Percentiles rank a stretch among this genome's conserved stretches.
These are phyloP conservation scores for Arctopsyche grandis DNA, from an alignment of 1,140 invertebrate genomes.

Conservation along the genomic window DNA sequence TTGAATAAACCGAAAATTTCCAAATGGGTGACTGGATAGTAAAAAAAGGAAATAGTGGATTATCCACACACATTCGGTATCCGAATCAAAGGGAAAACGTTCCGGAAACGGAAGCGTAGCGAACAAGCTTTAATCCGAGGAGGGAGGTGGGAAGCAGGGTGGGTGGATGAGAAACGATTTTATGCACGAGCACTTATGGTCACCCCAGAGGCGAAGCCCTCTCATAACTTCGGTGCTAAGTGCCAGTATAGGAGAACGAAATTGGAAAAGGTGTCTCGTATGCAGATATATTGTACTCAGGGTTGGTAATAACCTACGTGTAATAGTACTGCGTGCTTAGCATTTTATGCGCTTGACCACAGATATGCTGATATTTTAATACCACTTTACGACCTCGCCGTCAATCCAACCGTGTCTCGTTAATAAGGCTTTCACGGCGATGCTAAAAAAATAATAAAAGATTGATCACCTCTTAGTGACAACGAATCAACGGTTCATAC, in stretches of 20 bases:
- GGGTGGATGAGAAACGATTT: not conserved
- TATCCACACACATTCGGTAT: not conserved
- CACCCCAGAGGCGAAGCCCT: slow-evolving; percentile 26
- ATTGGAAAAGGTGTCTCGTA: slow-evolving; percentile 46
- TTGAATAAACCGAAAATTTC: no score
- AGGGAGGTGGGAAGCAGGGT: not conserved
- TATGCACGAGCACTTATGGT: slow-evolving; percentile 33
- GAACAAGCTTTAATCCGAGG: slow-evolving; percentile 1
- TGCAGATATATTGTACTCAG: slow-evolving; percentile 10
- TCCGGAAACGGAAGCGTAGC: not conserved
- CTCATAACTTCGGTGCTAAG: slow-evolving; percentile 44
- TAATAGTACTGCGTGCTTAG: not conserved
- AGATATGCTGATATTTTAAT: slow-evolving; percentile 31
- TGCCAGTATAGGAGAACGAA: slow-evolving; percentile 32
- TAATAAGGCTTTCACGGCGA: no score
- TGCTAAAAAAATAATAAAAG: no score
- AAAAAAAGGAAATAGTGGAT: no score
- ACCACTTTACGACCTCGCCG: slow-evolving; percentile 19
- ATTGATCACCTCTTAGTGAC: no score
- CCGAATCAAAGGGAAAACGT: slow-evolving; percentile 12
- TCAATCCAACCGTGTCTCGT: no score
- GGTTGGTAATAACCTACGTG: slow-evolving; percentile 30
- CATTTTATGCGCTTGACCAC: not conserved
- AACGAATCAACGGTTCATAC: no score
- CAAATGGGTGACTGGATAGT: no score